Evolutionary conservation across 2,113 vertebrate species (phyloP).

Genomic region (Pluvialis apricaria): DNA sequence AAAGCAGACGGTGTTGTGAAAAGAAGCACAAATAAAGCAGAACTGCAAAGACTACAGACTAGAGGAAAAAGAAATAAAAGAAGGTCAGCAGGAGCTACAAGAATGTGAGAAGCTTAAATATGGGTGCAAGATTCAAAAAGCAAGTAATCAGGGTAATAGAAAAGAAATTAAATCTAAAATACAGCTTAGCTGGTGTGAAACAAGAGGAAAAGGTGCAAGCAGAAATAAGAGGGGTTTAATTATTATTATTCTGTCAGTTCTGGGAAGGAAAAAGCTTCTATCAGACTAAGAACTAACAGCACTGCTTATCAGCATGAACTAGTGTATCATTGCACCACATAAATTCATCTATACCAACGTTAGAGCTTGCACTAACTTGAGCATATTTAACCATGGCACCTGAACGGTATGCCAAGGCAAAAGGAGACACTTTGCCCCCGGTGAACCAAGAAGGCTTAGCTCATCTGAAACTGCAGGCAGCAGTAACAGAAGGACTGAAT

Average conservation of each 20-base stretch:
- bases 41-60: too few relatives aligned
- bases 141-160: not conserved
- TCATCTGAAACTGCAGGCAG: not conserved
- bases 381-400: not conserved
- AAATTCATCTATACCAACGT: not conserved
- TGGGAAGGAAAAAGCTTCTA: not conserved
- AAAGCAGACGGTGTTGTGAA: too few relatives aligned
- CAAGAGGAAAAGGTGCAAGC: not conserved
- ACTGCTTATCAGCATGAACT: not conserved
- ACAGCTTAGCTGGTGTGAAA: not conserved
- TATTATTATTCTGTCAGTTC: not conserved
- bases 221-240: not conserved
- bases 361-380: not conserved
- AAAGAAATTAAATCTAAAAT: not conserved
- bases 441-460: not conserved
- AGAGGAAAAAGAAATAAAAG: too few relatives aligned
- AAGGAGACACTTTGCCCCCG: not conserved
- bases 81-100: too few relatives aligned
- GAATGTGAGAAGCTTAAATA: too few relatives aligned
- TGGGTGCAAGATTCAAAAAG: not conserved
- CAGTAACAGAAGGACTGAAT: not conserved
- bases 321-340: not conserved
- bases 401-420: not conserved
- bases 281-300: not conserved
- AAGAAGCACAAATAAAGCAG: too few relatives aligned